phyloP scores from a whole-genome alignment of 2,113 vertebrate genomes.

The Solenodon paradoxus region DNA sequence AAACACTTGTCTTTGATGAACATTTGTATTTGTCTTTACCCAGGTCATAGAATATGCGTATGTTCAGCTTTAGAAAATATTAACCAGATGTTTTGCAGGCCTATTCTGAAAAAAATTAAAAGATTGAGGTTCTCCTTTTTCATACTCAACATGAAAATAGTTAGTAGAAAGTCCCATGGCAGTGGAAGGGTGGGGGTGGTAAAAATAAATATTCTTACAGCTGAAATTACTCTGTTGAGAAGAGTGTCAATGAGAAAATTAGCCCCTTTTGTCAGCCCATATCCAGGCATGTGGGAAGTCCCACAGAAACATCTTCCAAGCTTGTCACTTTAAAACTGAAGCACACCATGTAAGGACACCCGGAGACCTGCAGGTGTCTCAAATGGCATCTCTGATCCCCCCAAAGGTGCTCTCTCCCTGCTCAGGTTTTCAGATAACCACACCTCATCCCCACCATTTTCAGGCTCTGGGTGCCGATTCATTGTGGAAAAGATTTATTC shows the following conservation, averaged over 20 bases:
- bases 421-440: not conserved
- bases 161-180: not conserved
- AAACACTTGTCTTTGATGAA: not conserved
- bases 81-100: not conserved
- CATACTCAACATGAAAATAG: not conserved
- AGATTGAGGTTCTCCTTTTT: not conserved
- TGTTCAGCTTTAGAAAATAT: not conserved
- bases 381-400: not conserved
- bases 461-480: not conserved
- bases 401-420: not conserved
- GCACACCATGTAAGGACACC: not conserved
- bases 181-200: not conserved
- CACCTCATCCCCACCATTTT: not conserved
- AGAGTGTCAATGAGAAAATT: not conserved
- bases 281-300: not conserved
- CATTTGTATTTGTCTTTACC: not conserved
- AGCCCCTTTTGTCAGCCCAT: not conserved
- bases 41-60: not conserved
- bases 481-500: not conserved
- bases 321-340: conserved; percentile 13
- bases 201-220: conserved; percentile 46
- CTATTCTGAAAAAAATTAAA: conserved; percentile 1
- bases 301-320: not conserved
- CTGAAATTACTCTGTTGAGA: not conserved
- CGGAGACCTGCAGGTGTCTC: not conserved